phyloP scores from a whole-genome alignment of 2,797 vertebrate species.

The Hyperoplus immaculatus region DNA sequence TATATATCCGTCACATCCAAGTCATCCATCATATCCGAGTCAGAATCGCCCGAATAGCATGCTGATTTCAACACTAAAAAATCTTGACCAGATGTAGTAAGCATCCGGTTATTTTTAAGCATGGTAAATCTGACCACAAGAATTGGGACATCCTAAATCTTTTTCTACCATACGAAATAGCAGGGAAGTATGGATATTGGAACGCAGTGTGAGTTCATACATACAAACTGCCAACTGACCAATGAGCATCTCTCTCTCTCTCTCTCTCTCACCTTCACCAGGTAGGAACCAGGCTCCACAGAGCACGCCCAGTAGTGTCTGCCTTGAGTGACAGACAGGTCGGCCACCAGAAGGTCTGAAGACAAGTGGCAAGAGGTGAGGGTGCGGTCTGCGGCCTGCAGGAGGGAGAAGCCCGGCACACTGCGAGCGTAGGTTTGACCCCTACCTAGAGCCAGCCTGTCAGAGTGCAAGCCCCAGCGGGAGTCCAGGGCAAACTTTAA shows the following conservation, averaged over 20 bases:
- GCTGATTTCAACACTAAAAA: too few species aligned
- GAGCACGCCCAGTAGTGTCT: conserved; percentile 98
- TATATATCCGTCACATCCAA: too few species aligned
- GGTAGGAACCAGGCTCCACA: conserved; percentile 95
- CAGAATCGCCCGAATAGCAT: too few species aligned
- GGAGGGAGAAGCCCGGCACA: conserved; percentile 92
- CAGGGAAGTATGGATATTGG: too few species aligned
- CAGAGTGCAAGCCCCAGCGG: conserved; percentile 93
- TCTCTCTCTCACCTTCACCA: conserved; percentile 89
- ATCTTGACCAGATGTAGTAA: too few species aligned
- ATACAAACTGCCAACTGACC: background rate
- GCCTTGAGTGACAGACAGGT: conserved; percentile 94
- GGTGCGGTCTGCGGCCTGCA: conserved; percentile 92
- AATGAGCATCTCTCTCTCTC: conserved; percentile 1
- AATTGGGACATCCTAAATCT: too few species aligned
- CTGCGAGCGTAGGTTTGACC: conserved; percentile 96
- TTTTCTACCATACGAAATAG: too few species aligned
- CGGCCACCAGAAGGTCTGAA: conserved; percentile 94
- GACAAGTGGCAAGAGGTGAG: conserved; percentile 96
- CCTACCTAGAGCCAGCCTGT: conserved; percentile 93
- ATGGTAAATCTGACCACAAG: too few species aligned
- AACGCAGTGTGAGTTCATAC: background rate
- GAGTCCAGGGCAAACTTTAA: conserved; percentile 96
- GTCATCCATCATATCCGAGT: too few species aligned
- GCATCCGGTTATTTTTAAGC: too few species aligned